phyloP scores from a whole-genome alignment of 92 coral and sea anemone species.

The Phenganax subtilis region DNA sequence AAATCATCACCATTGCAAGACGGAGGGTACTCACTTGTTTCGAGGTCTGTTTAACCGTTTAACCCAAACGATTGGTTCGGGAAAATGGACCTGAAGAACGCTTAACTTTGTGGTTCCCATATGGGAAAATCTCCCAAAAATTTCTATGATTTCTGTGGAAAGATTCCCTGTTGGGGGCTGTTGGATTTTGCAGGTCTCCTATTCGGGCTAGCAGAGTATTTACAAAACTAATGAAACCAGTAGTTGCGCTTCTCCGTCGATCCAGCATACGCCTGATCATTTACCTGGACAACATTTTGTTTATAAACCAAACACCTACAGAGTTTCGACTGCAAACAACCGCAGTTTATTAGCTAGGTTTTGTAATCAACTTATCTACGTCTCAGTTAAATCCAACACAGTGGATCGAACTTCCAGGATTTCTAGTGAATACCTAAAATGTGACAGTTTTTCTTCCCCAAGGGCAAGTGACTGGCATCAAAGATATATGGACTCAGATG shows the following conservation, averaged over 20 bases:
- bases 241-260: slow-evolving; percentile 25
- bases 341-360: slow-evolving; percentile 23
- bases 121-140: background rate
- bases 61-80: slow-evolving; percentile 7
- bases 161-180: slow-evolving; percentile 18
- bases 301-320: slow-evolving; percentile 11
- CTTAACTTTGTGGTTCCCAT: slow-evolving; percentile 24
- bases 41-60: background rate
- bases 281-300: slow-evolving; percentile 45
- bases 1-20: slow-evolving; percentile 47
- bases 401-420: background rate
- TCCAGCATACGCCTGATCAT: slow-evolving; percentile 43
- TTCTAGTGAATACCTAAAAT: slow-evolving; percentile 20
- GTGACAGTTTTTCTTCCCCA: slow-evolving; percentile 43
- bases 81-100: slow-evolving; percentile 22
- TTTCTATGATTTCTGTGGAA: slow-evolving; percentile 41
- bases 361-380: slow-evolving; percentile 41
- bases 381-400: slow-evolving; percentile 15
- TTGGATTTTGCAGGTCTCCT: slow-evolving; percentile 34
- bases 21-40: slow-evolving; percentile 33
- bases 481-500: slow-evolving; percentile 42
- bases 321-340: too few relatives aligned
- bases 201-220: slow-evolving; percentile 40
- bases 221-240: slow-evolving; percentile 45
- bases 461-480: slow-evolving; percentile 37